Conservation (phyloP, 2,888 invertebrate genomes). For the Drosophila subsilvestris region DNA sequence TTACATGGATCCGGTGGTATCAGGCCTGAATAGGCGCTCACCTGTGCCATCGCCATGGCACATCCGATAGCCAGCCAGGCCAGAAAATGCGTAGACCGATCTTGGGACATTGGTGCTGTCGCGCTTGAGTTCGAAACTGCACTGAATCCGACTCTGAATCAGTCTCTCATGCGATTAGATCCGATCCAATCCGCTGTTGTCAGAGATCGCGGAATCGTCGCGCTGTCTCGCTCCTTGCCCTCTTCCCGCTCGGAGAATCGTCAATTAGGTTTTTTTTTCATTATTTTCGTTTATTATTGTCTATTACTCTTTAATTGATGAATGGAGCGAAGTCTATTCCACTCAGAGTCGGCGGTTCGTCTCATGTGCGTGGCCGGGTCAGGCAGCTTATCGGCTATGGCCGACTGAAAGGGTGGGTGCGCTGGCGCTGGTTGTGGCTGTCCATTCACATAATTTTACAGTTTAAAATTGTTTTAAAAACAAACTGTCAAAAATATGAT, state of each 20-base stretch:
- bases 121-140: slow-evolving; percentile 61
- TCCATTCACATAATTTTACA: slow-evolving; percentile 29
- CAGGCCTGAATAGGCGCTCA: slow-evolving; percentile 64
- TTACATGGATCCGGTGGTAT: slow-evolving; percentile 76
- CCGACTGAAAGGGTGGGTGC: background rate
- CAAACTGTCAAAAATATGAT: background rate
- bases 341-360: slow-evolving; percentile 35
- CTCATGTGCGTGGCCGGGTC: slow-evolving; percentile 51
- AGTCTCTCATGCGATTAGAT: slow-evolving; percentile 32
- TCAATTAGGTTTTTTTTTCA: background rate
- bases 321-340: slow-evolving; percentile 5
- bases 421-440: slow-evolving; percentile 13
- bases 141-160: slow-evolving; percentile 53
- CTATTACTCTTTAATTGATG: slow-evolving; percentile 76
- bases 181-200: background rate
- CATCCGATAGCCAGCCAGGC: slow-evolving; percentile 35
- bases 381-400: slow-evolving; percentile 64
- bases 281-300: slow-evolving; percentile 61
- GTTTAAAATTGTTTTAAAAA: slow-evolving; percentile 53
- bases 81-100: slow-evolving; percentile 23
- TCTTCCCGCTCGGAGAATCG: background rate
- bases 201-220: slow-evolving; percentile 2
- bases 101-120: slow-evolving; percentile 53
- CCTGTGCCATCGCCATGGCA: slow-evolving; percentile 29
- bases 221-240: background rate